Evolutionary conservation across 2,113 vertebrate genomes (phyloP).

Genomic region (Glaucidium brasilianum): DNA sequence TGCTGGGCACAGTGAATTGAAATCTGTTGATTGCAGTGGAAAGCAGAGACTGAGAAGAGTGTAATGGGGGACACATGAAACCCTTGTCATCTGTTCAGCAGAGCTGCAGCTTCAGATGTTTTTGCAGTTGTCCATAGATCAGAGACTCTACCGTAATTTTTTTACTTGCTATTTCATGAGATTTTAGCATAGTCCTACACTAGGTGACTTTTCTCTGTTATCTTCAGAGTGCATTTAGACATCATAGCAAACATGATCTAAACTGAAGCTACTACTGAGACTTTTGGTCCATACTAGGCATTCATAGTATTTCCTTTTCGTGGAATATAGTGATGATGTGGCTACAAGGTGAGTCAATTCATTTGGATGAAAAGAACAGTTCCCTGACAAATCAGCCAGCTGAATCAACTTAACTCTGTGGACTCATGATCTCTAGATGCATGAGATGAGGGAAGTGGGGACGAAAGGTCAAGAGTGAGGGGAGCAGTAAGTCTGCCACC

Average conservation of each 20-base stretch:
- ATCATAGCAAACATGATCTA: not conserved
- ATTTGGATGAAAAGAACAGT: not conserved
- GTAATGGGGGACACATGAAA: constrained; percentile 17
- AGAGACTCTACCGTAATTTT: not conserved
- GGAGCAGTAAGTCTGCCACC: not conserved
- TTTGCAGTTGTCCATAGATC: not conserved
- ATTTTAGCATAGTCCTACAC: not conserved
- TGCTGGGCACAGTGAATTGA: not conserved
- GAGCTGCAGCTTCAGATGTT: not conserved
- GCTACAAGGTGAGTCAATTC: not conserved
- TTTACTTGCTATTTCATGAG: not conserved
- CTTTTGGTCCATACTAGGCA: fast-evolving
- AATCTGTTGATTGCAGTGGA: not conserved
- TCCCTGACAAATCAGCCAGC: not conserved
- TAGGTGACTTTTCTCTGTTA: not conserved
- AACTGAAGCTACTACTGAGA: not conserved
- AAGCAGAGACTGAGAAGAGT: not conserved
- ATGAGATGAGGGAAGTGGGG: not conserved
- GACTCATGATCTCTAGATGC: not conserved
- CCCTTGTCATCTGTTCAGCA: constrained; percentile 20
- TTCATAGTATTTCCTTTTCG: not conserved
- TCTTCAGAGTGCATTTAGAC: not conserved
- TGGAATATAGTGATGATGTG: not conserved
- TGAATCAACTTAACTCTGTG: not conserved
- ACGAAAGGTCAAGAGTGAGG: not conserved